Percentiles rank a stretch among this genome's conserved stretches.
Conservation (phyloP, 2,888 invertebrate genomes). For the Hymenopus coronatus region DNA sequence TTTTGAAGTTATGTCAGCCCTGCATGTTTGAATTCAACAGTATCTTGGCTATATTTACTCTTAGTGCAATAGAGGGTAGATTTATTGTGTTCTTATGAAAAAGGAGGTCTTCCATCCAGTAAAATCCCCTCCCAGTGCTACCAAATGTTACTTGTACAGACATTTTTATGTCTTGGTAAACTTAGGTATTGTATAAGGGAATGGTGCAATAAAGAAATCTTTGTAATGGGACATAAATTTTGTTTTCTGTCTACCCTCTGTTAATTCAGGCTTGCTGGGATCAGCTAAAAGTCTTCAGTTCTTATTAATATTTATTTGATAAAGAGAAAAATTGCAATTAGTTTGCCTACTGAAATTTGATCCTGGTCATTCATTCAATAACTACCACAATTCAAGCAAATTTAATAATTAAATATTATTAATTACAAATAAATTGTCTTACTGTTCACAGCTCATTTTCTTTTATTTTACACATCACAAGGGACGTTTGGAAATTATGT, state of each 20-base stretch:
- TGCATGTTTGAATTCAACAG: not conserved
- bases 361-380: no score
- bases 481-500: no score
- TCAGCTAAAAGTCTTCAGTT: no score
- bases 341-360: no score
- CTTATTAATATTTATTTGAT: no score
- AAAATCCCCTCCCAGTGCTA: not conserved
- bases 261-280: no score
- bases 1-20: not conserved
- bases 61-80: not conserved
- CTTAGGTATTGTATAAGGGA: constrained; percentile 20
- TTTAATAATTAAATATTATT: no score
- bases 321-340: no score
- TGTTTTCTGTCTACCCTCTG: not conserved
- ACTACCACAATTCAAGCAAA: no score
- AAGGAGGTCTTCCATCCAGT: constrained; percentile 21
- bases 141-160: not conserved
- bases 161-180: not conserved
- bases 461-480: no score
- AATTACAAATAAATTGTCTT: no score
- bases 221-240: constrained; percentile 19
- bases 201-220: constrained; percentile 28
- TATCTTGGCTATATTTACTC: not conserved
- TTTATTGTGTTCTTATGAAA: not conserved
- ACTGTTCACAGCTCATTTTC: no score